A percentile compares a stretch with the other conserved stretches of the same genome.
These are phyloP conservation scores for Archips xylosteana DNA, from an alignment of 2,888 invertebrate genomes.

Conservation along the genomic window DNA sequence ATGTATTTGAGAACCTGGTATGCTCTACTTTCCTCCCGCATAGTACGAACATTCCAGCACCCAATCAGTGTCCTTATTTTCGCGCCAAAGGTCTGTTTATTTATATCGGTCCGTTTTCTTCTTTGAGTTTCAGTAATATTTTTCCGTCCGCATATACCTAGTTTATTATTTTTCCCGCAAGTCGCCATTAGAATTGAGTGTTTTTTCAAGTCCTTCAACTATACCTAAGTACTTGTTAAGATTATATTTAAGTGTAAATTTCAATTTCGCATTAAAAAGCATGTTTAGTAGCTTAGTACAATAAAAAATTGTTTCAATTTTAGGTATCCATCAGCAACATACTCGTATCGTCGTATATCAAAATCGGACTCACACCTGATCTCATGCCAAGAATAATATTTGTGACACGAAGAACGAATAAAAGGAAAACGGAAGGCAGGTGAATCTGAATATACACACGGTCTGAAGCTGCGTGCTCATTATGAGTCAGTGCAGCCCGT, in stretches of 20 bases:
- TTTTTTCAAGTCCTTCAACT: background rate
- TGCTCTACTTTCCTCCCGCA: too few species aligned
- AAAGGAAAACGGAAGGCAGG: conserved; percentile 39
- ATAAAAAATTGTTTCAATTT: background rate
- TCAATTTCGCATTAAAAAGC: background rate
- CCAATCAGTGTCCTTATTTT: too few species aligned
- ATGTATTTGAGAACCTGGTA: too few species aligned
- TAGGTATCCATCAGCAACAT: conserved; percentile 7
- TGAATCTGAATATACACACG: conserved; percentile 36
- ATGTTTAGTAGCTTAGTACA: background rate
- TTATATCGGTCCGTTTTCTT: too few species aligned
- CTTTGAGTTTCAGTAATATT: too few species aligned
- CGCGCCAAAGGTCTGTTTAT: too few species aligned
- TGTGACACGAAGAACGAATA: conserved; percentile 40
- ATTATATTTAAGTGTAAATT: background rate
- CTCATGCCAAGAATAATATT: conserved; percentile 42
- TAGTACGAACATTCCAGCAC: too few species aligned
- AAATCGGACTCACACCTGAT: conserved; percentile 38
- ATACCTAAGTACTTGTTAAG: background rate
- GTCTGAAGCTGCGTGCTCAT: conserved; percentile 34
- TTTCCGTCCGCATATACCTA: too few species aligned
- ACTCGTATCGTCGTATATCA: conserved; percentile 33
- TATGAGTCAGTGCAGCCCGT: conserved; percentile 23
- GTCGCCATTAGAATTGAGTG: too few species aligned
- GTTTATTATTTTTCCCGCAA: too few species aligned